Evolutionary conservation across 2,113 vertebrate genomes (phyloP).

Genomic region (Brachionichthys hirsutus): DNA sequence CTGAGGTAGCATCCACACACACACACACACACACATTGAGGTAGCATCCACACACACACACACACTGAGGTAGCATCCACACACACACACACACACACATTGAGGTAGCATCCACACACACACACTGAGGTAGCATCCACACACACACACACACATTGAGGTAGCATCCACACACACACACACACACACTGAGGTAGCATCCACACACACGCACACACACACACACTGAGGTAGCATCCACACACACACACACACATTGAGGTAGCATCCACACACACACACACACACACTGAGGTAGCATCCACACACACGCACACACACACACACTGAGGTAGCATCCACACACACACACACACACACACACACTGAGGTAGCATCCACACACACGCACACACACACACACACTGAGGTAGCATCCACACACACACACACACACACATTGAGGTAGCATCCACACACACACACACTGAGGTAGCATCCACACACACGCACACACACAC

Average conservation of each 20-base stretch:
- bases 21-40: conserved; percentile 46
- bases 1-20: conserved; percentile 34
- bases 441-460: conserved; percentile 43
- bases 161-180: conserved; percentile 43
- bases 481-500: conserved; percentile 43
- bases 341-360: conserved; percentile 43
- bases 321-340: conserved; percentile 40
- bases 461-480: no score
- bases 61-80: no score
- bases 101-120: conserved; percentile 43
- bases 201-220: conserved; percentile 47
- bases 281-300: conserved; percentile 46
- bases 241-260: conserved; percentile 39
- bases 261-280: conserved; percentile 46
- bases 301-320: conserved; percentile 42
- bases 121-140: conserved; percentile 36
- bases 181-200: conserved; percentile 36
- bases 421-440: conserved; percentile 46
- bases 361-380: no score
- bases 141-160: conserved; percentile 46
- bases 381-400: conserved; percentile 47
- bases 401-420: no score
- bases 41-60: conserved; percentile 43
- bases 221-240: no score
- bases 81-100: conserved; percentile 46